Evolutionary conservation across 2,888 invertebrate species (phyloP).

Genomic region (Oscheius sp.): DNA sequence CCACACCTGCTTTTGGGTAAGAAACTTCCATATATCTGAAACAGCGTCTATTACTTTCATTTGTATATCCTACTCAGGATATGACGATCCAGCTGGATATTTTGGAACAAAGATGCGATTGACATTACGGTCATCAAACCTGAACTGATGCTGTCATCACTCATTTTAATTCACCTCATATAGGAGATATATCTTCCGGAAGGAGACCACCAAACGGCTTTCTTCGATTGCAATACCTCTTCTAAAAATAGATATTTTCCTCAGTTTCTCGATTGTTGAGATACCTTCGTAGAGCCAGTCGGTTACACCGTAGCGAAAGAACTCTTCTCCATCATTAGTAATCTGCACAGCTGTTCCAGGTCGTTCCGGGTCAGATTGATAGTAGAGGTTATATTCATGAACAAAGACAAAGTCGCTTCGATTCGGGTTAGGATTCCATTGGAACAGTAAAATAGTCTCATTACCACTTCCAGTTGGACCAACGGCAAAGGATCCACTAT

Average conservation of each 20-base stretch:
- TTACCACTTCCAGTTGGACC: conserved; percentile 46
- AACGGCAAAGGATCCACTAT: conserved; percentile 39
- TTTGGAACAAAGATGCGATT: conserved; percentile 57
- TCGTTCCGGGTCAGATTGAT: conserved; percentile 55
- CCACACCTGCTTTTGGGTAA: conserved; percentile 65
- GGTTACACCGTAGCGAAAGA: conserved; percentile 51
- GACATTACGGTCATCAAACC: conserved; percentile 61
- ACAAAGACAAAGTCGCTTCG: conserved; percentile 54
- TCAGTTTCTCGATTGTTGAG: not conserved
- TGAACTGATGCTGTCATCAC: too few species aligned
- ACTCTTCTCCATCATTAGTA: conserved; percentile 46
- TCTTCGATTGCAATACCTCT: conserved; percentile 53
- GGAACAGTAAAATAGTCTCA: conserved; percentile 47
- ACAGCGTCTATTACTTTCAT: not conserved
- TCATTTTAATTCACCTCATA: conserved; percentile 4
- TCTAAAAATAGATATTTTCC: conserved; percentile 44
- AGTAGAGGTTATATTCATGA: conserved; percentile 53
- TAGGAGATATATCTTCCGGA: conserved; percentile 54
- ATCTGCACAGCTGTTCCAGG: conserved; percentile 49
- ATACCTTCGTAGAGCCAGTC: conserved; percentile 61
- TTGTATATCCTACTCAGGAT: conserved; percentile 49
- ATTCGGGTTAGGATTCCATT: conserved; percentile 51
- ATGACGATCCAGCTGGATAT: conserved; percentile 45
- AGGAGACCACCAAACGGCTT: conserved; percentile 64
- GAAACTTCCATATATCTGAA: conserved; percentile 58